Percentiles rank a stretch among this genome's conserved stretches.
Conservation (phyloP, 1,140 invertebrate species). For the Cydia amplana region DNA sequence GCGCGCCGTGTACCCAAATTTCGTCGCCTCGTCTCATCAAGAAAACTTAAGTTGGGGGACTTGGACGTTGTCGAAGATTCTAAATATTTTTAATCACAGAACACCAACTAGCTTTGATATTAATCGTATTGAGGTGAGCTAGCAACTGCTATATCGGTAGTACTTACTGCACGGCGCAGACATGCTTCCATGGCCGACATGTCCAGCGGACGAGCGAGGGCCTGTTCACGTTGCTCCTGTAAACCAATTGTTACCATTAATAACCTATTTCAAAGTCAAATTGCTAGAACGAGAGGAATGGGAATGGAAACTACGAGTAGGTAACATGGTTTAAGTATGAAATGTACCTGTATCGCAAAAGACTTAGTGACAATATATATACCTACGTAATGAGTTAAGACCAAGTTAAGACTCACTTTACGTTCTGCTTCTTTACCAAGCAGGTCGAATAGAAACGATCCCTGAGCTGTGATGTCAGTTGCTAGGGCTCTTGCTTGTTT, state of each 20-base stretch:
- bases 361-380: neutral
- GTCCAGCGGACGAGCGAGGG: constrained; percentile 87
- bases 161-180: constrained; percentile 82
- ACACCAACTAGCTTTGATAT: too few relatives aligned
- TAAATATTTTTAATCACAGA: too few relatives aligned
- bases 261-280: too few relatives aligned
- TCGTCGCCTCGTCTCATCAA: too few relatives aligned
- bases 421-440: constrained; percentile 94
- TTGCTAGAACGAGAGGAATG: too few relatives aligned
- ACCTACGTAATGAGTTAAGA: neutral
- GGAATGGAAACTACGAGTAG: too few relatives aligned
- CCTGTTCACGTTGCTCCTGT: constrained; percentile 74
- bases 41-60: too few relatives aligned
- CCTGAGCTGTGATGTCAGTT: constrained; percentile 93
- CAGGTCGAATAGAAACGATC: constrained; percentile 94
- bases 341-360: neutral
- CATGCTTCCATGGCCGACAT: constrained; percentile 89
- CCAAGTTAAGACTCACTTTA: constrained; percentile 80
- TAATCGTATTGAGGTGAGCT: too few relatives aligned
- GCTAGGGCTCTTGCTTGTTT: constrained; percentile 93
- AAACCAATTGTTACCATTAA: constrained; percentile 23
- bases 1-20: too few relatives aligned
- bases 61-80: too few relatives aligned
- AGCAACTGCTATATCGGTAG: too few relatives aligned
- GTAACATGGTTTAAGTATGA: too few relatives aligned